phyloP scores from a whole-genome alignment of 1,140 invertebrate species.

The Episyrphus balteatus region DNA sequence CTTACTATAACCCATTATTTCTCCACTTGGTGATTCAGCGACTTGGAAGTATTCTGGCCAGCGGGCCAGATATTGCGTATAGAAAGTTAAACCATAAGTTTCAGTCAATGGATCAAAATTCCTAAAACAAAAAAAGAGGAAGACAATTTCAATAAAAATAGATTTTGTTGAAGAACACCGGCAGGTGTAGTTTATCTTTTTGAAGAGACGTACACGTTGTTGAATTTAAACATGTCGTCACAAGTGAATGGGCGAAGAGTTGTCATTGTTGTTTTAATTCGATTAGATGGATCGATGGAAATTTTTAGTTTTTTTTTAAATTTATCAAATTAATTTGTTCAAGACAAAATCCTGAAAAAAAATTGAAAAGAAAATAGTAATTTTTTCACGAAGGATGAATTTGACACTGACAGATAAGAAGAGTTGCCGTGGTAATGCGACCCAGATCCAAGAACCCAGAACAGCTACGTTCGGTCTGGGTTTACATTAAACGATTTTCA shows the following conservation, averaged over 20 bases:
- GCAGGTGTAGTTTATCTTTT: background rate
- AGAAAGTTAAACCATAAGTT: conserved; percentile 95
- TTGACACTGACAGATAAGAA: too few species aligned
- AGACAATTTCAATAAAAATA: conserved; percentile 1
- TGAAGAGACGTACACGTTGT: conserved; percentile 72
- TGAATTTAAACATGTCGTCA: conserved; percentile 91
- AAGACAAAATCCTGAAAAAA: too few species aligned
- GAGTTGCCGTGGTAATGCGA: too few species aligned
- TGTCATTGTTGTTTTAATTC: conserved; percentile 57
- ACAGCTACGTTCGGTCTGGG: too few species aligned
- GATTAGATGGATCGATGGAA: too few species aligned
- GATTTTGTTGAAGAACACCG: conserved; percentile 1
- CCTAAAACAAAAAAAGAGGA: conserved; percentile 44
- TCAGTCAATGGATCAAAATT: conserved; percentile 95
- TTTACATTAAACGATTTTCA: too few species aligned
- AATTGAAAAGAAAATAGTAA: too few species aligned
- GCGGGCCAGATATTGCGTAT: conserved; percentile 93
- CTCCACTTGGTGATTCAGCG: conserved; percentile 84
- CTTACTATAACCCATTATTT: conserved; percentile 98
- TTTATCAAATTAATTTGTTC: too few species aligned
- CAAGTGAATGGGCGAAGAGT: conserved; percentile 86
- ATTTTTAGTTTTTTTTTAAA: too few species aligned
- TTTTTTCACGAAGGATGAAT: too few species aligned
- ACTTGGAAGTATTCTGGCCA: conserved; percentile 99
- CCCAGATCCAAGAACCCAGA: too few species aligned